Evolutionary conservation across 2,888 invertebrate species (phyloP).

Genomic region (Pachliopta kotzebuea): DNA sequence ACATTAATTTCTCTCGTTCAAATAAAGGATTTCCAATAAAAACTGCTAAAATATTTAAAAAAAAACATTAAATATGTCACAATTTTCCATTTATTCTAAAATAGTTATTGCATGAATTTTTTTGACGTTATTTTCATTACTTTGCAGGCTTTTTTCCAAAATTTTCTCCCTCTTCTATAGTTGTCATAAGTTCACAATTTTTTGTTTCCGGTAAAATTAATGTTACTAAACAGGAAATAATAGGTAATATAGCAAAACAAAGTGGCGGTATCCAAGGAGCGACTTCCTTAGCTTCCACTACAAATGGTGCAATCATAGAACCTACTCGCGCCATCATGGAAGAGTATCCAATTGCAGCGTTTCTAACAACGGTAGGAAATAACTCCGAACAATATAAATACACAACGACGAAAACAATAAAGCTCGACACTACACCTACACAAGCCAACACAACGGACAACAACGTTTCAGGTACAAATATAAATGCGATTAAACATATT

Average conservation of each 20-base stretch:
- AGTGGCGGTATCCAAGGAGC: constrained; percentile 84
- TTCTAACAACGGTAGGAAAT: constrained; percentile 93
- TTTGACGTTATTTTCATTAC: neutral
- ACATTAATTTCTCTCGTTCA: too few species aligned
- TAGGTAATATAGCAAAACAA: constrained; percentile 85
- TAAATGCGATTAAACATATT: constrained; percentile 80
- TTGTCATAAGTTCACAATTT: constrained; percentile 87
- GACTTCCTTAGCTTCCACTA: constrained; percentile 81
- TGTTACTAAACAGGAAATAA: constrained; percentile 76
- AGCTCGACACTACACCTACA: constrained; percentile 88
- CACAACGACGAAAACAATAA: constrained; percentile 91
- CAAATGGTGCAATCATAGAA: constrained; percentile 91
- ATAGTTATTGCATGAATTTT: too few species aligned
- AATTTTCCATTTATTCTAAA: too few species aligned
- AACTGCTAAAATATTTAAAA: too few species aligned
- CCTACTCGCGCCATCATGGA: constrained; percentile 93
- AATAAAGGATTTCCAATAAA: too few species aligned
- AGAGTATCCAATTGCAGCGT: constrained; percentile 92
- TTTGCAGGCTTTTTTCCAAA: constrained; percentile 54
- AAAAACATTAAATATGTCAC: too few species aligned
- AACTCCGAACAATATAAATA: constrained; percentile 93
- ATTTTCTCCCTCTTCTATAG: constrained; percentile 88
- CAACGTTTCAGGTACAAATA: constrained; percentile 68
- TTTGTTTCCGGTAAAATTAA: constrained; percentile 89
- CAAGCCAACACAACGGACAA: constrained; percentile 83